These are phyloP conservation scores for Acinonyx jubatus DNA, from an alignment of 2,113 vertebrate species.

Conservation along the genomic window DNA sequence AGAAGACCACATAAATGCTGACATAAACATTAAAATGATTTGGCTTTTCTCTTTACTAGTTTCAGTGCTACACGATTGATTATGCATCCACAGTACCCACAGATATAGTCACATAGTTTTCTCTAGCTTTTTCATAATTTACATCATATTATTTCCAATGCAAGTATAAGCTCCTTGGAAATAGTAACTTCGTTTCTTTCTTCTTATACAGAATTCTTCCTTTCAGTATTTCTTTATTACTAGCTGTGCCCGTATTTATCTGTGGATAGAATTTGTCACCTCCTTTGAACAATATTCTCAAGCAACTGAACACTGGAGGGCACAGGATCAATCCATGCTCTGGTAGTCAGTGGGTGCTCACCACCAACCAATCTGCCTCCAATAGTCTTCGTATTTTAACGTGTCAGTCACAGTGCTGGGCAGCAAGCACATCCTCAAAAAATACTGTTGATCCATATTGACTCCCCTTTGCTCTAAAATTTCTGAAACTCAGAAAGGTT, in stretches of 20 bases:
- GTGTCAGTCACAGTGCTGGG: not conserved
- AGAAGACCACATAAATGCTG: not conserved
- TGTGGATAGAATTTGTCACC: not conserved
- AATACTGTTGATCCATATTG: not conserved
- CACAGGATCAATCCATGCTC: not conserved
- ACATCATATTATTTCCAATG: not conserved
- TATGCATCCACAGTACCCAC: not conserved
- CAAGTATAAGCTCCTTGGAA: not conserved
- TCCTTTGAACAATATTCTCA: not conserved
- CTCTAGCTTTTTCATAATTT: not conserved
- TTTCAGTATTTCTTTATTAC: not conserved
- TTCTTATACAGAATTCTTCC: not conserved
- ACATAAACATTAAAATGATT: not conserved
- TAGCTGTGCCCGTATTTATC: not conserved
- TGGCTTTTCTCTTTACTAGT: not conserved
- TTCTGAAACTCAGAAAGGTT: not conserved
- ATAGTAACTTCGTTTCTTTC: not conserved
- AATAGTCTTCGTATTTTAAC: not conserved
- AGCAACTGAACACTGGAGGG: not conserved
- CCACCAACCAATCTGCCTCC: not conserved
- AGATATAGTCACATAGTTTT: not conserved
- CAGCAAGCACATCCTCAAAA: not conserved
- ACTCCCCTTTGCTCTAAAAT: not conserved
- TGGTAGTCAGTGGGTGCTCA: rapidly evolving
- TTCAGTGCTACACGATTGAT: not conserved